Percentiles rank a stretch among this genome's conserved stretches.
These are phyloP conservation scores for Barbus barbus DNA, from an alignment of 2,113 vertebrate genomes.

Conservation along the genomic window DNA sequence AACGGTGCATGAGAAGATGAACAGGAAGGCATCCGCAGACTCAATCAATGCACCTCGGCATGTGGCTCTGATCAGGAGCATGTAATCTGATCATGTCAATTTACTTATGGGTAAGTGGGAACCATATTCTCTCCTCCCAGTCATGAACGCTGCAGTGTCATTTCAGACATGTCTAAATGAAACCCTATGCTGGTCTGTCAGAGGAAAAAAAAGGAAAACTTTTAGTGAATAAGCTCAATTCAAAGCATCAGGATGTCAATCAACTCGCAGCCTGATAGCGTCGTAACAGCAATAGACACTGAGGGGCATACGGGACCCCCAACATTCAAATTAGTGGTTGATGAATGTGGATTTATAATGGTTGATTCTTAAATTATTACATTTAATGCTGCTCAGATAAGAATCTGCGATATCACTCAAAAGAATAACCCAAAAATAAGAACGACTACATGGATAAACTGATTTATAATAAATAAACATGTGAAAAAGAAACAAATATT, in stretches of 20 bases:
- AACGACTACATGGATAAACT: too few relatives aligned
- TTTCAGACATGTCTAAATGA: constrained; percentile 33
- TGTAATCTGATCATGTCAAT: constrained; percentile 61
- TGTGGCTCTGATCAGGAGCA: constrained; percentile 60
- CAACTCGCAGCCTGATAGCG: neutral
- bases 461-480: too few relatives aligned
- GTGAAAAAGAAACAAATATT: too few relatives aligned
- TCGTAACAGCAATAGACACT: neutral
- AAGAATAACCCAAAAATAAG: too few relatives aligned
- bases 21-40: constrained; percentile 54
- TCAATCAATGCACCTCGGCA: constrained; percentile 60
- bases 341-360: neutral
- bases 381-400: neutral
- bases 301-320: neutral
- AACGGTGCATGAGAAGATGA: constrained; percentile 50
- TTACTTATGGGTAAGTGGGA: constrained; percentile 58
- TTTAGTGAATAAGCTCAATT: constrained; percentile 16
- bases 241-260: neutral
- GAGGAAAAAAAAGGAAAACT: neutral
- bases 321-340: neutral
- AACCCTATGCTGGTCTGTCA: constrained; percentile 31
- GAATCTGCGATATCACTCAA: too few relatives aligned
- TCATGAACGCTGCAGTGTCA: constrained; percentile 46
- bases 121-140: constrained; percentile 42
- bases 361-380: neutral